Base-by-base conservation (phyloP, 2,797 vertebrate genomes). In the Myotis daubentonii region DNA sequence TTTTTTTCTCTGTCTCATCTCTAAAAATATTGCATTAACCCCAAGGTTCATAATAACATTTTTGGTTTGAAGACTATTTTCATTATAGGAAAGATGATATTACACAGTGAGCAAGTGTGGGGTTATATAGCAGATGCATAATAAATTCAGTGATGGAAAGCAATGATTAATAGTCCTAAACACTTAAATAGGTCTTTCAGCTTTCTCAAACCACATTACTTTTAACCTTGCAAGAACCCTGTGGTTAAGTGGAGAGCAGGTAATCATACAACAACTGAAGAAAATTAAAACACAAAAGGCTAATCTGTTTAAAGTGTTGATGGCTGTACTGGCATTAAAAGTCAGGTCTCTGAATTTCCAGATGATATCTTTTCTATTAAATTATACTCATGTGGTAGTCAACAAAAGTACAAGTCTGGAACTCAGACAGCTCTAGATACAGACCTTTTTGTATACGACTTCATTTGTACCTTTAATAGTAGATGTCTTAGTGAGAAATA, bases 81-180 rank as follows among this genome's bases (percentile, higher is more conserved):
- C 75, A 96, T 91, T 88, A 74, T 72, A 90, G 53, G 93, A 96
- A 96, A 96, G 49, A 89, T 57, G 92, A 97, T 95, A 90, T 92
- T 93, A 83, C 82, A 41, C 74, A 66, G 60, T 93, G 79, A 89
- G 81, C 57, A 88, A 88, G 8, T 65, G 5, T 53, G 15, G 65
- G 51, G 28, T 82, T 91, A 83, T 47, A 47, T 71, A 93, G 60
- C 70, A 87, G 57, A 91, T 85, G 36, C 57, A 25, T 80, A 94
- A 95, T 71, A 85, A 94, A 65, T 30, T 79, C 44, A 93, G 4
- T 51, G 51, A 91, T 85, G 93, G 93, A 97, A 96, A 96, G 83
- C 90, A 85, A 91, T 92, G 93, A 95, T 95, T 90, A 95, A 95
- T 95, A 83, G 57, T 3, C 12, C 70, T 83, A 85, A 94, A 92